Base-by-base conservation (phyloP, 2,888 invertebrate species). In the Trichacis sp. region DNA sequence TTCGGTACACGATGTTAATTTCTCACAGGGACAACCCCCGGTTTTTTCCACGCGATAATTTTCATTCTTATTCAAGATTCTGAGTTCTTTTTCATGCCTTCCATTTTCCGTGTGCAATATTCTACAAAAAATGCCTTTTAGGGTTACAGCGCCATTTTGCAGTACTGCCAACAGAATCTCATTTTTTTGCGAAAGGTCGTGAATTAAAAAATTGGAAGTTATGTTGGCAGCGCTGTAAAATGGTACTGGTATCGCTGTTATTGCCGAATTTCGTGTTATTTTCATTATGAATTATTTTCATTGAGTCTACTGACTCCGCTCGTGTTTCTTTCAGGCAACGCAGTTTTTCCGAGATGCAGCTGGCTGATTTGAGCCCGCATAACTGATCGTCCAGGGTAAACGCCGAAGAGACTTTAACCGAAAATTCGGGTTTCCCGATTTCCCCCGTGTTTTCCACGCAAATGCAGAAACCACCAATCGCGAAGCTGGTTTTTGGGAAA, bases 321-420 rank as follows among this genome's bases (percentile, higher is more conserved):
- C 90, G 86, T 73, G 89, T 89, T 79, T 91, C 90, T 85, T 90
- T 89, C 79, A 90, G 85, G 11, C 89, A 90, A 69, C 89, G 89
- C 53, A 90, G 84, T 73, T 89, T 87, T 64, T 85, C 83, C 70
- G 89, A 88, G 61, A 88, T 81, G 80, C 89, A 89, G 70, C 88
- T 86, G 49, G 89, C 87, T 58, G 90, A 85, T 72, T 88, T 88
- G 9, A 89, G 87, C 9, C 89, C 89, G 57, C 87, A 87, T 75
- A 88, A 88, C 57, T 85, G 85, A 30, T 87, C 88, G 73, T 88
- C 85, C 56, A 87, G 85, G 40, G 87, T 87, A 49, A 89, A 87
- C 72, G 89, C 87, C 14, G 89, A 89, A 20, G 88, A 88, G 8
- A 88, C 83, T 82, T 89, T 88, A 5, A 90, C 86, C 6, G 89